A percentile compares a stretch with the other conserved stretches of the same genome.
phyloP scores from a whole-genome alignment of 2,113 vertebrate species.

The Cavia aperea region DNA sequence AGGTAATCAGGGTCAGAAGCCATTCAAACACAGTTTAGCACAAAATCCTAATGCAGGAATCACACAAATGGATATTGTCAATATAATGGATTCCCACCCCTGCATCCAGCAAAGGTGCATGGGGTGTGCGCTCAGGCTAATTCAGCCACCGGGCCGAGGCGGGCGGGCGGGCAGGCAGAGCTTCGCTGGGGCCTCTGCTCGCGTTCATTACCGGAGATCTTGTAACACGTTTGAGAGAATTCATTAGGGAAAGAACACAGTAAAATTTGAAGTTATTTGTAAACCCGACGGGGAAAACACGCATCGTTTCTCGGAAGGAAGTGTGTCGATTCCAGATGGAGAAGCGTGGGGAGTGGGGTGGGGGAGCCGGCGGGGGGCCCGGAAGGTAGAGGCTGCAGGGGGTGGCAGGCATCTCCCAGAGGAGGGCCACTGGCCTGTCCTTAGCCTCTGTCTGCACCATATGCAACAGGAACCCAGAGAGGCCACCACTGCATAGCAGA shows the following conservation, averaged over 20 bases:
- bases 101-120: conserved; percentile 51
- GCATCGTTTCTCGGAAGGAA: not conserved
- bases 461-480: not conserved
- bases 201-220: conserved; percentile 65
- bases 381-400: not conserved
- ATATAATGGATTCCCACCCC: conserved; percentile 79
- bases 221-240: conserved; percentile 64
- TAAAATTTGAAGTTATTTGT: conserved; percentile 65
- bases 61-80: conserved; percentile 77
- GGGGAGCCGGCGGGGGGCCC: not conserved
- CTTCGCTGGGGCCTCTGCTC: conserved; percentile 53
- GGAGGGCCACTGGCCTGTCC: not conserved
- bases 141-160: conserved; percentile 61
- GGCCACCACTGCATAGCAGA: not conserved
- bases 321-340: conserved; percentile 40
- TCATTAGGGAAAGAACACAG: conserved; percentile 71
- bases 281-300: conserved; percentile 59
- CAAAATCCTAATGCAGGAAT: conserved; percentile 76
- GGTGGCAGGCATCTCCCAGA: not conserved
- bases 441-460: not conserved
- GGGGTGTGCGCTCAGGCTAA: conserved; percentile 68
- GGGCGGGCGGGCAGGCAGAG: conserved; percentile 51
- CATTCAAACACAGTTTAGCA: conserved; percentile 77
- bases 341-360: not conserved
- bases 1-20: conserved; percentile 75